These are phyloP conservation scores for Pyralis farinalis DNA, from an alignment of 2,888 invertebrate genomes.

Conservation along the genomic window DNA sequence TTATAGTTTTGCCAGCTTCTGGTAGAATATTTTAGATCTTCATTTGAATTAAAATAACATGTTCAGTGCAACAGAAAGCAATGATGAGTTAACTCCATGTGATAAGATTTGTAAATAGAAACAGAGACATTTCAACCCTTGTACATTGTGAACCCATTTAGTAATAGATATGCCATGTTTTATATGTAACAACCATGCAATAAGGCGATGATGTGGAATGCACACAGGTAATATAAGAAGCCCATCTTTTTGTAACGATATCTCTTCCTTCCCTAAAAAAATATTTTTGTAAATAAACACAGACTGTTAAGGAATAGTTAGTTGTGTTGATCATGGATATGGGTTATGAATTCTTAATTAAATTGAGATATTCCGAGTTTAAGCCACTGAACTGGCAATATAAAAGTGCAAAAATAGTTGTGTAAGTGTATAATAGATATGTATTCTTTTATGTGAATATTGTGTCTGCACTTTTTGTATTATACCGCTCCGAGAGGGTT, in stretches of 20 bases:
- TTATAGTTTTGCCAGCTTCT: constrained; percentile 3
- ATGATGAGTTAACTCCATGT: constrained; percentile 30
- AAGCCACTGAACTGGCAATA: constrained; percentile 74
- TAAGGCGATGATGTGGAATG: constrained; percentile 27
- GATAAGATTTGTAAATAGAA: constrained; percentile 39
- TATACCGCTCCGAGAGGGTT: constrained; percentile 58
- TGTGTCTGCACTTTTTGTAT: constrained; percentile 75
- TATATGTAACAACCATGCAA: constrained; percentile 28
- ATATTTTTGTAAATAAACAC: constrained; percentile 59
- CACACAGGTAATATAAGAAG: constrained; percentile 27
- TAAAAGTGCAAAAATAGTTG: constrained; percentile 76
- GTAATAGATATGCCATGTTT: constrained; percentile 45
- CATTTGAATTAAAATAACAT: constrained; percentile 4
- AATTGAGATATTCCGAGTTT: constrained; percentile 79
- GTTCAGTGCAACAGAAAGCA: constrained; percentile 8
- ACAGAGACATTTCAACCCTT: constrained; percentile 30
- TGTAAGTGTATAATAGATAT: constrained; percentile 71
- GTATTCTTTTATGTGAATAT: constrained; percentile 74
- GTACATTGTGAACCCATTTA: constrained; percentile 43
- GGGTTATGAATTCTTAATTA: constrained; percentile 75
- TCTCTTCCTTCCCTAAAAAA: constrained; percentile 57
- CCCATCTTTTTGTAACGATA: constrained; percentile 61
- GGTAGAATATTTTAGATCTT: background rate
- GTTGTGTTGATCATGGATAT: constrained; percentile 56
- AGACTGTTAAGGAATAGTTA: constrained; percentile 53